A percentile compares a stretch with the other conserved stretches of the same genome.
These are phyloP conservation scores for Phania funesta DNA, from an alignment of 2,888 invertebrate species.

Conservation along the genomic window DNA sequence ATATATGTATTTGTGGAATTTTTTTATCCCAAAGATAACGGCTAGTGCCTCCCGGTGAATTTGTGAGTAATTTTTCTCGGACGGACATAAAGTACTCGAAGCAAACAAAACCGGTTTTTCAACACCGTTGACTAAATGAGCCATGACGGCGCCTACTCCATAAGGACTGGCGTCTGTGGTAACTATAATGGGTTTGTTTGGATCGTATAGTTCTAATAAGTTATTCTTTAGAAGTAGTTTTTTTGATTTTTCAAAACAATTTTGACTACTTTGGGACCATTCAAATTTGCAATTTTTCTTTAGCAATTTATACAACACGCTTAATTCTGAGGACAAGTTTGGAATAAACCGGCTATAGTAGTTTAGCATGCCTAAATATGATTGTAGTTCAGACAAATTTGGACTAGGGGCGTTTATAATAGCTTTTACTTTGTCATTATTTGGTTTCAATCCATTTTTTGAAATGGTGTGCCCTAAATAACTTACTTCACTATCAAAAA, in stretches of 20 bases:
- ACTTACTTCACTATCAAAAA: slow-evolving; percentile 14
- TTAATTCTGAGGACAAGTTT: background rate
- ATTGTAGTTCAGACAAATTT: background rate
- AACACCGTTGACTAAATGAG: slow-evolving; percentile 10
- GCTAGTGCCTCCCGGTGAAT: slow-evolving; percentile 5
- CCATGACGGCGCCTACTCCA: background rate
- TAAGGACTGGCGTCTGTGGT: slow-evolving; percentile 1
- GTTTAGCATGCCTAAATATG: slow-evolving; percentile 3
- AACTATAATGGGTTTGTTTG: slow-evolving; percentile 16
- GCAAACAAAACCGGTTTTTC: slow-evolving; percentile 7
- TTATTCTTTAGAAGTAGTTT: slow-evolving; percentile 22
- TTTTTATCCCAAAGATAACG: slow-evolving; percentile 15
- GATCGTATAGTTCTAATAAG: slow-evolving; percentile 16
- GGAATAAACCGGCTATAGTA: background rate
- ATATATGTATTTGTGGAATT: slow-evolving; percentile 15
- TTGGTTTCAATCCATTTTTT: background rate
- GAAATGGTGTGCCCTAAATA: slow-evolving; percentile 16
- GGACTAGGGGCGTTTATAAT: slow-evolving; percentile 9
- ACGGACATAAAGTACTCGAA: slow-evolving; percentile 9
- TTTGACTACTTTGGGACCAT: slow-evolving; percentile 2
- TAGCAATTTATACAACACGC: background rate
- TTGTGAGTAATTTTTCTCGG: slow-evolving; percentile 1
- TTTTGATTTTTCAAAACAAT: slow-evolving; percentile 30
- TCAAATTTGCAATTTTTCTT: background rate
- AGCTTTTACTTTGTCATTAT: slow-evolving; percentile 10